These are phyloP conservation scores for Lerema accius DNA, from an alignment of 1,140 invertebrate species.

Conservation along the genomic window DNA sequence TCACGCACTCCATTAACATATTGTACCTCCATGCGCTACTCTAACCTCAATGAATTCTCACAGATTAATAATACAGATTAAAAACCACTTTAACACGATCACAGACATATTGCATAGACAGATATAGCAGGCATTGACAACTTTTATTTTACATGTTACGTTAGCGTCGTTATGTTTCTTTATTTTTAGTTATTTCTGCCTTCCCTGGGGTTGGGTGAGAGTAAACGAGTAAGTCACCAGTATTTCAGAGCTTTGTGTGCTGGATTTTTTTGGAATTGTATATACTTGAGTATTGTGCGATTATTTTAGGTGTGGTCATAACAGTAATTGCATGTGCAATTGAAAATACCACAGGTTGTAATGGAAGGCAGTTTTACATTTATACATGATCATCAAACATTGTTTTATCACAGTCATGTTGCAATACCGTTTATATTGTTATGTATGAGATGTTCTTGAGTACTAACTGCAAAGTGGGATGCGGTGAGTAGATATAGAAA, in stretches of 20 bases:
- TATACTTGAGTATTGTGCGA: constrained; percentile 43
- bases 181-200: constrained; percentile 79
- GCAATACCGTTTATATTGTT: constrained; percentile 5
- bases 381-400: constrained; percentile 10
- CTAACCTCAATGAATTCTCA: constrained; percentile 28
- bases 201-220: constrained; percentile 67
- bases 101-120: neutral
- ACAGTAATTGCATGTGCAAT: constrained; percentile 40
- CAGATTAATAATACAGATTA: constrained; percentile 14
- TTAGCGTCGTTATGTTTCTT: constrained; percentile 53
- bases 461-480: constrained; percentile 19
- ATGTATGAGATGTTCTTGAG: constrained; percentile 6
- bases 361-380: constrained; percentile 30
- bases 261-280: constrained; percentile 54
- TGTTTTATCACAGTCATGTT: constrained; percentile 3
- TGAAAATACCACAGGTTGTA: constrained; percentile 20
- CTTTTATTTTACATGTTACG: constrained; percentile 48
- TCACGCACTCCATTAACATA: constrained; percentile 19
- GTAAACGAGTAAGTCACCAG: constrained; percentile 72
- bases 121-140: constrained; percentile 25
- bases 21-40: constrained; percentile 22
- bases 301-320: constrained; percentile 35
- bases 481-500: constrained; percentile 15
- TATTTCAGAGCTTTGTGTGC: constrained; percentile 68
- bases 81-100: constrained; percentile 22